phyloP scores from a whole-genome alignment of 2,113 vertebrate genomes.

The Phocoena phocoena region DNA sequence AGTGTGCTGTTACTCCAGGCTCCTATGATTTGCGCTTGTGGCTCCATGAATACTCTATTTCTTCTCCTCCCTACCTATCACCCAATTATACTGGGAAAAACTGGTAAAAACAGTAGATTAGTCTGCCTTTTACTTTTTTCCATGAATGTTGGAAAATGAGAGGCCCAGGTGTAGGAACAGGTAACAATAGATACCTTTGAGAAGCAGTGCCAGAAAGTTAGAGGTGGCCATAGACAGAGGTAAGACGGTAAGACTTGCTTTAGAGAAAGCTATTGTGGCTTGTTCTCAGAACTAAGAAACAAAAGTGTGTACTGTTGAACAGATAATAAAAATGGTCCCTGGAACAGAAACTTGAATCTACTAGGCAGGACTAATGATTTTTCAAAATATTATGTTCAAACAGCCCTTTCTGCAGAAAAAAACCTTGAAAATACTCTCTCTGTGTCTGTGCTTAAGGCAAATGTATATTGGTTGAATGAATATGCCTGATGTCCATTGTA shows the following conservation, averaged over 20 bases:
- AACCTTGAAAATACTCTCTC: slow-evolving; percentile 34
- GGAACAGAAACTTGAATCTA: slow-evolving; percentile 51
- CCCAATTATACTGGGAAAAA: neutral
- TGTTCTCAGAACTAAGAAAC: slow-evolving; percentile 41
- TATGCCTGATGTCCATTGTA: neutral
- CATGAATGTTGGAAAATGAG: neutral
- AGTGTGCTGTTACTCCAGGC: neutral
- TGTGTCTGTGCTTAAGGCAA: slow-evolving; percentile 16
- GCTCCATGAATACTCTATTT: neutral
- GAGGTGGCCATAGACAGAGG: neutral
- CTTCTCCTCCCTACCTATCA: neutral
- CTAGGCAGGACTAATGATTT: slow-evolving; percentile 18
- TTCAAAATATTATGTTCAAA: slow-evolving; percentile 61
- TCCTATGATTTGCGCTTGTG: neutral
- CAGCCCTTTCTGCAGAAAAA: slow-evolving; percentile 42
- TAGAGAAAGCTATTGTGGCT: slow-evolving; percentile 41
- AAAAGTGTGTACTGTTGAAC: slow-evolving; percentile 28
- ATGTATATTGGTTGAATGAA: slow-evolving; percentile 17
- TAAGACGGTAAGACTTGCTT: slow-evolving; percentile 9
- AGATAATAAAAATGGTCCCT: slow-evolving; percentile 45
- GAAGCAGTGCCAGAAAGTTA: neutral
- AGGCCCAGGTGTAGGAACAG: neutral
- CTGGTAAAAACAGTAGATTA: neutral
- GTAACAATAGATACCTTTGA: slow-evolving; percentile 27
- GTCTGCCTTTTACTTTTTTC: neutral